Percentiles rank a stretch among this genome's conserved stretches.
Conservation (phyloP, 1,140 invertebrate genomes). For the fruit fly (Drosophila melanogaster) region DNA sequence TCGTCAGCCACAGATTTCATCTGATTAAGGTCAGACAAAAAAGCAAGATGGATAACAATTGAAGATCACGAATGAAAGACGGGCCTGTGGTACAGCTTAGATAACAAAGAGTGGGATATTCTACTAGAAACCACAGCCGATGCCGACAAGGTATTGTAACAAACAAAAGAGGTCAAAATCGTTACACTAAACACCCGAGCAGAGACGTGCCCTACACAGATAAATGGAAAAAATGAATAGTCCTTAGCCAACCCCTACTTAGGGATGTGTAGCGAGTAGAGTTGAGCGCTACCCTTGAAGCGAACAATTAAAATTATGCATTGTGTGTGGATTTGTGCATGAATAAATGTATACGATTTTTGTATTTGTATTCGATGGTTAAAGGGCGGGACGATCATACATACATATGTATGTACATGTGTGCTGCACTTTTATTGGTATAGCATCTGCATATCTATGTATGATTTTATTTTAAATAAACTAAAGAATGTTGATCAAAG, state of each 20-base stretch:
- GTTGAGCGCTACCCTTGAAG: slow-evolving; percentile 41
- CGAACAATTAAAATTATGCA: slow-evolving; percentile 61
- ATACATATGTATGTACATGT: not conserved
- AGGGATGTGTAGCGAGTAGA: slow-evolving; percentile 34
- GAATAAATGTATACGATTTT: slow-evolving; percentile 44
- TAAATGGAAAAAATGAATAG: slow-evolving; percentile 19
- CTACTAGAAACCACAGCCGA: slow-evolving; percentile 59
- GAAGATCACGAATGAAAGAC: slow-evolving; percentile 8
- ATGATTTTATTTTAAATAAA: too few species aligned
- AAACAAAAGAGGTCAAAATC: slow-evolving; percentile 78
- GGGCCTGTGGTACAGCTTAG: slow-evolving; percentile 56
- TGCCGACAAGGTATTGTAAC: slow-evolving; percentile 51
- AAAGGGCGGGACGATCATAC: slow-evolving; percentile 39
- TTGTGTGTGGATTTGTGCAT: slow-evolving; percentile 56
- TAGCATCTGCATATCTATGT: not conserved
- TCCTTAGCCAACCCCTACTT: slow-evolving; percentile 60
- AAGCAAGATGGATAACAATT: slow-evolving; percentile 14
- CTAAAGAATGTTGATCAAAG: too few species aligned
- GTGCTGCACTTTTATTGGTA: not conserved
- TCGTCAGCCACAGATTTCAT: slow-evolving; percentile 29
- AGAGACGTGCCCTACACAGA: slow-evolving; percentile 12
- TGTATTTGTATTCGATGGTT: slow-evolving; percentile 31
- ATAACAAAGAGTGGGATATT: slow-evolving; percentile 40
- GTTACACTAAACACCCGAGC: slow-evolving; percentile 62
- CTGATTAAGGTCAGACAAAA: slow-evolving; percentile 22